phyloP scores from a whole-genome alignment of 2,797 vertebrate species.

The Brachymystax lenok region DNA sequence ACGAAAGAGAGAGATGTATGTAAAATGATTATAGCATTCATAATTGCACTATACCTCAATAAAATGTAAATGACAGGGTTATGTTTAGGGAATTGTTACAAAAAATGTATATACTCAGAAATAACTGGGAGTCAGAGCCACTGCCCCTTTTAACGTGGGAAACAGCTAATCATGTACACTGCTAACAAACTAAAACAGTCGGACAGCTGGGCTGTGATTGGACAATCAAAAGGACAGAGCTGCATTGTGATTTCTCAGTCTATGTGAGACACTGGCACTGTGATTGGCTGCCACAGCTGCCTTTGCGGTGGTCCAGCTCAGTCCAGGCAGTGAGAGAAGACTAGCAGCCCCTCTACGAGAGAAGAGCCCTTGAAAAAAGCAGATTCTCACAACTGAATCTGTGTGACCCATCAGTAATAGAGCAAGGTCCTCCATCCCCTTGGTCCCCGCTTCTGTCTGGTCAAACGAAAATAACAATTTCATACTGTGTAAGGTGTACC shows the following conservation, averaged over 20 bases:
- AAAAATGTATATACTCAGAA: constrained; percentile 43
- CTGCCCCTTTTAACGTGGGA: constrained; percentile 28
- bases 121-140: constrained; percentile 52
- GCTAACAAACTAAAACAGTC: constrained; percentile 54
- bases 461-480: neutral
- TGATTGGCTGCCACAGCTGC: constrained; percentile 20
- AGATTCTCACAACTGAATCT: neutral
- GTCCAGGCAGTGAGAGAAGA: constrained; percentile 22
- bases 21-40: constrained; percentile 92
- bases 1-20: constrained; percentile 80
- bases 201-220: constrained; percentile 47
- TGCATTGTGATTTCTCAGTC: constrained; percentile 31
- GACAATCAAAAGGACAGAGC: constrained; percentile 39
- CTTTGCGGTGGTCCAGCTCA: constrained; percentile 17
- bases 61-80: constrained; percentile 86
- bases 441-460: neutral
- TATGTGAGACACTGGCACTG: constrained; percentile 7
- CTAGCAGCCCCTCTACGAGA: constrained; percentile 2
- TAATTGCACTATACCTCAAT: constrained; percentile 92
- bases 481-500: neutral
- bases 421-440: neutral
- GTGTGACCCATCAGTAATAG: neutral
- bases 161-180: constrained; percentile 39
- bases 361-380: neutral
- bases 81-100: constrained; percentile 71